phyloP scores from a whole-genome alignment of 2,113 vertebrate genomes.

The Polyodon spathula region DNA sequence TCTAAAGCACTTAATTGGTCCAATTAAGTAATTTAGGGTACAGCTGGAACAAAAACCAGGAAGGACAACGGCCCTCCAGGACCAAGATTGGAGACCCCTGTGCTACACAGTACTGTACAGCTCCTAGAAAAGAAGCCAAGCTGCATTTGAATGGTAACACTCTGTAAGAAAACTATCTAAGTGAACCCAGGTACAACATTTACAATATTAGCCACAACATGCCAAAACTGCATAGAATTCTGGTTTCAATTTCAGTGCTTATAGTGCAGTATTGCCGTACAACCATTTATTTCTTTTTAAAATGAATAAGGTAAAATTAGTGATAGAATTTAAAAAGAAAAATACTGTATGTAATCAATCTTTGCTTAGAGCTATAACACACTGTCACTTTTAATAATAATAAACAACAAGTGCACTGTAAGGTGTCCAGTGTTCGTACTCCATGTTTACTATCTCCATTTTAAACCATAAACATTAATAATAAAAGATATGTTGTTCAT shows the following conservation, averaged over 20 bases:
- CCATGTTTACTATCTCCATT: no score
- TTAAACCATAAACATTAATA: no score
- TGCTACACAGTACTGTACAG: conserved; percentile 31
- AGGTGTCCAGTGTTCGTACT: no score
- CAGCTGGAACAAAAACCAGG: no score
- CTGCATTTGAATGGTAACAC: no score
- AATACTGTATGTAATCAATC: conserved; percentile 34
- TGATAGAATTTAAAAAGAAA: conserved; percentile 25
- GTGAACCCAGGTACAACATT: conserved; percentile 24
- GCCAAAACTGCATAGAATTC: conserved; percentile 22
- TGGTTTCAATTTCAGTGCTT: conserved; percentile 33
- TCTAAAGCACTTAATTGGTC: no score
- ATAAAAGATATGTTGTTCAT: no score
- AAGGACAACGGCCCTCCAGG: no score
- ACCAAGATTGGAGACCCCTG: conserved; percentile 21
- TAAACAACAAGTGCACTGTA: no score
- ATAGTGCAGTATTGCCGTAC: conserved; percentile 62
- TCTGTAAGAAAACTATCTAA: conserved; percentile 12
- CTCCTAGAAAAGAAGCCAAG: conserved; percentile 5
- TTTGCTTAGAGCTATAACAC: no score
- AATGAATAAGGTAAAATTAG: conserved; percentile 45
- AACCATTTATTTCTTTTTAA: conserved; percentile 57
- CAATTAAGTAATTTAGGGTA: no score
- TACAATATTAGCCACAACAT: conserved; percentile 36
- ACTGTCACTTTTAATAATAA: no score